Percentiles rank a stretch among this genome's conserved stretches.
phyloP scores from a whole-genome alignment of 2,797 vertebrate genomes.

The Nannoperca obscura region DNA sequence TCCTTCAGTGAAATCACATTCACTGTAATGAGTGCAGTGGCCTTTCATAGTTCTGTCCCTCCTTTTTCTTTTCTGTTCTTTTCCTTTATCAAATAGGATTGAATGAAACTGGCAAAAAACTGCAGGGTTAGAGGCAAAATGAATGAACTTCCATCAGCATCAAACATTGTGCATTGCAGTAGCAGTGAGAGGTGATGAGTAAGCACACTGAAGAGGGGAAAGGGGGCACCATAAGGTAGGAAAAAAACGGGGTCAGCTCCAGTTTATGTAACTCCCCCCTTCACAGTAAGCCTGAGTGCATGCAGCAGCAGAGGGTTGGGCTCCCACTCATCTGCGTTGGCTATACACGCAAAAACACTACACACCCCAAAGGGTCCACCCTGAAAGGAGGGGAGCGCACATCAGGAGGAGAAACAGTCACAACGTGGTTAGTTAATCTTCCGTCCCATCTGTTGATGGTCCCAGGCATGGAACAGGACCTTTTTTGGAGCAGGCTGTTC shows the following conservation, averaged over 20 bases:
- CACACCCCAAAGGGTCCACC: constrained; percentile 52
- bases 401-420: constrained; percentile 47
- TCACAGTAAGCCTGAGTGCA: constrained; percentile 64
- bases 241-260: constrained; percentile 71
- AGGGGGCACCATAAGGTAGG: constrained; percentile 50
- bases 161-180: constrained; percentile 50
- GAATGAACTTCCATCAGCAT: constrained; percentile 48
- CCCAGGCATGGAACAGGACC: constrained; percentile 44
- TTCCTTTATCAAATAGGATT: constrained; percentile 3
- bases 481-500: constrained; percentile 33
- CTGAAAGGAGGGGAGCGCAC: constrained; percentile 54
- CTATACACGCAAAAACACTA: constrained; percentile 43
- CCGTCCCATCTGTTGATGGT: constrained; percentile 71
- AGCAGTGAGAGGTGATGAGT: constrained; percentile 56
- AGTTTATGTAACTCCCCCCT: constrained; percentile 71
- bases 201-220: constrained; percentile 54
- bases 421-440: constrained; percentile 46
- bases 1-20: constrained; percentile 18
- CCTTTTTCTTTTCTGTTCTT: constrained; percentile 13
- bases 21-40: constrained; percentile 38
- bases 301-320: constrained; percentile 65
- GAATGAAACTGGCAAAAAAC: constrained; percentile 24
- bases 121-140: constrained; percentile 38
- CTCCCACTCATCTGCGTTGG: constrained; percentile 59
- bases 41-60: constrained; percentile 30